Evolutionary conservation across 2,113 vertebrate genomes (phyloP).

Genomic region (Pithys albifrons): DNA sequence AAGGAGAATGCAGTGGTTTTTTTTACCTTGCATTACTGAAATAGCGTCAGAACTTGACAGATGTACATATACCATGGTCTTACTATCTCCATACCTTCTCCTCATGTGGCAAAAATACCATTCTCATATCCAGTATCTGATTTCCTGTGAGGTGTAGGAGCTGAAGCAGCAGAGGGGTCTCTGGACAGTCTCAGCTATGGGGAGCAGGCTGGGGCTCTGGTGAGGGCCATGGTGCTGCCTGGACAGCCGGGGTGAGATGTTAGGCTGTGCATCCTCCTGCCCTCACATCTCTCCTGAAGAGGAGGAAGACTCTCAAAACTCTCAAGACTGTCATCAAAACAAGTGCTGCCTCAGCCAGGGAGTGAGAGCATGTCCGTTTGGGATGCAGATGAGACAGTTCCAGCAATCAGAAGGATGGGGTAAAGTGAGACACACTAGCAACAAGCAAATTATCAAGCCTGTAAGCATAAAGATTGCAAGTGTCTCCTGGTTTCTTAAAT

Average conservation of each 20-base stretch:
- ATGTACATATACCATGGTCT: not conserved
- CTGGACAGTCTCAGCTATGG: not conserved
- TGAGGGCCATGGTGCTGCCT: not conserved
- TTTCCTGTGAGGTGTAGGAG: not conserved
- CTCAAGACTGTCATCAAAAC: conserved; percentile 24
- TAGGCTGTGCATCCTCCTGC: not conserved
- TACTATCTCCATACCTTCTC: not conserved
- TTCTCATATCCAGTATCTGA: not conserved
- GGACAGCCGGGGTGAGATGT: not conserved
- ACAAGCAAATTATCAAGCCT: conserved; percentile 81
- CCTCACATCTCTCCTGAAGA: conserved; percentile 20
- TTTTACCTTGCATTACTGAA: not conserved
- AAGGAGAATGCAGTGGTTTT: rapidly evolving
- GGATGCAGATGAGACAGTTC: conserved; percentile 56
- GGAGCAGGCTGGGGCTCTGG: not conserved
- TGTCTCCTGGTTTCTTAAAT: conserved; percentile 86
- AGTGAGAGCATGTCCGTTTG: conserved; percentile 8
- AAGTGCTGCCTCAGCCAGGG: conserved; percentile 39
- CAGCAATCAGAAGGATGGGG: conserved; percentile 33
- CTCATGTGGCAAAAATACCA: rapidly evolving
- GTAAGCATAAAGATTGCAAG: conserved; percentile 84
- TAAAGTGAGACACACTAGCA: conserved; percentile 76
- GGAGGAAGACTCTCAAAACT: conserved; percentile 49
- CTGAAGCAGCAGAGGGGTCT: not conserved
- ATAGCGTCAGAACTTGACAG: not conserved